These are phyloP conservation scores for Drosophila chauvacae DNA, from an alignment of 1,140 invertebrate species.

Conservation along the genomic window DNA sequence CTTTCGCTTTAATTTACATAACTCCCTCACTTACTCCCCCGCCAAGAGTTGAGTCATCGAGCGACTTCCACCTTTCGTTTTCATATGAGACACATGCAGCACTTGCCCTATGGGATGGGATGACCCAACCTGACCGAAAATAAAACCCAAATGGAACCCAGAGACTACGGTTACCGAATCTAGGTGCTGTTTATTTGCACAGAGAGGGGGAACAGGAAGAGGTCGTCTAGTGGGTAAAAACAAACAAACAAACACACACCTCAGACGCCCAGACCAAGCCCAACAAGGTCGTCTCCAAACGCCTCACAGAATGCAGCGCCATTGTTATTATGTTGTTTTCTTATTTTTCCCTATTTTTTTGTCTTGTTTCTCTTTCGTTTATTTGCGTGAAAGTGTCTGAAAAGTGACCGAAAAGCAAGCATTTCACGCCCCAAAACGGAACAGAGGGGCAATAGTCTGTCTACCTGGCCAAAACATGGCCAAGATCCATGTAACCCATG, in stretches of 20 bases:
- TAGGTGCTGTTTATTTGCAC: conserved; percentile 42
- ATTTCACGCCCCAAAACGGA: conserved; percentile 66
- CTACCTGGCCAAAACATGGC: conserved; percentile 4
- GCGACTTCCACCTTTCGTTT: conserved; percentile 31
- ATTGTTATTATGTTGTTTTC: conserved; percentile 48
- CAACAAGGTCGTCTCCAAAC: conserved; percentile 55
- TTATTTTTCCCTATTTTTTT: background rate
- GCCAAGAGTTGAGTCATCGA: conserved; percentile 6
- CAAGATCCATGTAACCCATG: conserved; percentile 17
- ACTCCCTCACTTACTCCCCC: conserved; percentile 7
- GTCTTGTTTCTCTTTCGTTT: conserved; percentile 15
- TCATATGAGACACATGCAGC: background rate
- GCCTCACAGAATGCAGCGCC: conserved; percentile 62
- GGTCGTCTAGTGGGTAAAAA: conserved; percentile 12
- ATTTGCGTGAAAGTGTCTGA: conserved; percentile 63
- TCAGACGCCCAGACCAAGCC: background rate
- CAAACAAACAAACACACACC: conserved; percentile 35
- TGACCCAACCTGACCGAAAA: conserved; percentile 14
- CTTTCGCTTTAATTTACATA: conserved; percentile 31
- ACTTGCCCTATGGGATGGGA: background rate
- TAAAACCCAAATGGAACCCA: conserved; percentile 6
- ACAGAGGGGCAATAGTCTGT: conserved; percentile 36
- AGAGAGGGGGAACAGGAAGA: background rate
- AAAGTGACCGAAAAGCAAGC: conserved; percentile 19
- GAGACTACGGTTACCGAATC: conserved; percentile 17